These are phyloP conservation scores for Porites evermanni DNA, from an alignment of 92 coral and sea anemone genomes.

Conservation along the genomic window DNA sequence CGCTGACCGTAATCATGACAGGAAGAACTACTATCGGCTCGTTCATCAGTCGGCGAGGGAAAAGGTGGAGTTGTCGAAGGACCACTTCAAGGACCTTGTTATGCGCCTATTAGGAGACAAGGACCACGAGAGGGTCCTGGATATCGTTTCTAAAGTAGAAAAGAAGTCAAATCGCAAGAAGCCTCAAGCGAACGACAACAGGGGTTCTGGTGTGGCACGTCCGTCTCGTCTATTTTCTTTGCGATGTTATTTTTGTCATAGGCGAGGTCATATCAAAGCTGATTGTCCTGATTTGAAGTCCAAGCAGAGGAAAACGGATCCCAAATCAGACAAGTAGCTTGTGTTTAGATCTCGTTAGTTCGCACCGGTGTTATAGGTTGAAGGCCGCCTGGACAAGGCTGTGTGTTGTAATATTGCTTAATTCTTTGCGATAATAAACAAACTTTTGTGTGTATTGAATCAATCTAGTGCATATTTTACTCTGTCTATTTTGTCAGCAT, in stretches of 20 bases:
- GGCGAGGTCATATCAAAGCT: slow-evolving; percentile 13
- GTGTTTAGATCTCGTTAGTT: background rate
- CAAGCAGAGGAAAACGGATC: slow-evolving; percentile 4
- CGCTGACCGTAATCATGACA: background rate
- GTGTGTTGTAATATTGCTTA: background rate
- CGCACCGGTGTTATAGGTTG: background rate
- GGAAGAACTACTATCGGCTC: slow-evolving; percentile 17
- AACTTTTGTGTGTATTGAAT: slow-evolving; percentile 2
- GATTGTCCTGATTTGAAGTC: slow-evolving; percentile 1
- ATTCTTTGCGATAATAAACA: background rate
- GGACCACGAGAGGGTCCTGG: background rate
- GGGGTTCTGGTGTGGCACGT: slow-evolving; percentile 16
- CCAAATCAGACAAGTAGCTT: background rate
- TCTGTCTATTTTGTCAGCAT: background rate
- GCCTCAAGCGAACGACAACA: background rate
- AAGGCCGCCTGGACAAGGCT: background rate
- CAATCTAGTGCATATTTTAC: slow-evolving; percentile 12
- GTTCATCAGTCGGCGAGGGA: background rate
- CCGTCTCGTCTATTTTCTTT: background rate
- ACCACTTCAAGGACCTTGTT: background rate
- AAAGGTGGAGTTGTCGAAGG: background rate
- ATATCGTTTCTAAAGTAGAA: background rate
- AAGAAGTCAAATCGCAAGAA: background rate
- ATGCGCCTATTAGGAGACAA: background rate
- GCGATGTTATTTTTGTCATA: slow-evolving; percentile 12